Conservation (phyloP, 2,113 vertebrate species). For the Pungitius pungitius region DNA sequence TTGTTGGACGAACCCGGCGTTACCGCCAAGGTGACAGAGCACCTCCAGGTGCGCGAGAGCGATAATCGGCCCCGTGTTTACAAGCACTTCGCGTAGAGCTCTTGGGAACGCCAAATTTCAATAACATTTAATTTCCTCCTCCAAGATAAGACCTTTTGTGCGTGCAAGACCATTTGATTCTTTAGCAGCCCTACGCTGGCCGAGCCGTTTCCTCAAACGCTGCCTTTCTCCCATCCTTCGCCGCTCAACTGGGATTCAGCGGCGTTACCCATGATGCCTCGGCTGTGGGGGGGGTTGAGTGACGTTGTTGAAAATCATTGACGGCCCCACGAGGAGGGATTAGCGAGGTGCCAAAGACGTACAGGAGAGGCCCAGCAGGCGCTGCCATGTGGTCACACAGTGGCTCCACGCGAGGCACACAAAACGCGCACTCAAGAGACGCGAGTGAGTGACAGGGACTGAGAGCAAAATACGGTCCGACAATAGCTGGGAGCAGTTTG, state of each 20-base stretch:
- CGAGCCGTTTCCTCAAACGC: constrained; percentile 29
- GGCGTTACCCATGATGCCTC: constrained; percentile 53
- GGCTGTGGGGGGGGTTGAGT: constrained; percentile 32
- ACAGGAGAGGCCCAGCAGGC: constrained; percentile 28
- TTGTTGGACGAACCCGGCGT: constrained; percentile 29
- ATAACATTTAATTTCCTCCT: constrained; percentile 72
- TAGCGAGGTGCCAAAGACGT: constrained; percentile 38
- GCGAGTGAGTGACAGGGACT: not conserved
- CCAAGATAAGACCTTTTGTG: constrained; percentile 70
- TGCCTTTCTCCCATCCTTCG: constrained; percentile 25
- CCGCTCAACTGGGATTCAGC: constrained; percentile 32
- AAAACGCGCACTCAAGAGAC: constrained; percentile 12
- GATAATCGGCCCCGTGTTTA: constrained; percentile 42
- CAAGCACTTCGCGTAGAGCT: constrained; percentile 61
- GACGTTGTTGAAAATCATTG: constrained; percentile 36
- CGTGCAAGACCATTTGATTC: constrained; percentile 55
- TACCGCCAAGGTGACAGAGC: constrained; percentile 41
- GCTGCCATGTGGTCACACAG: constrained; percentile 22
- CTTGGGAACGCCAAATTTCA: constrained; percentile 46
- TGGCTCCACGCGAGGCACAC: not conserved
- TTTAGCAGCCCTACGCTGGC: constrained; percentile 47
- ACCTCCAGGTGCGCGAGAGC: constrained; percentile 23
- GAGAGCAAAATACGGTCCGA: not conserved
- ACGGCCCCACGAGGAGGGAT: constrained; percentile 27
- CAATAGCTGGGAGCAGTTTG: constrained; percentile 11